Evolutionary conservation across 2,888 invertebrate genomes (phyloP), one percentile per base, ranked within the genome.

Genomic region (Dexiosoma caninum): DNA sequence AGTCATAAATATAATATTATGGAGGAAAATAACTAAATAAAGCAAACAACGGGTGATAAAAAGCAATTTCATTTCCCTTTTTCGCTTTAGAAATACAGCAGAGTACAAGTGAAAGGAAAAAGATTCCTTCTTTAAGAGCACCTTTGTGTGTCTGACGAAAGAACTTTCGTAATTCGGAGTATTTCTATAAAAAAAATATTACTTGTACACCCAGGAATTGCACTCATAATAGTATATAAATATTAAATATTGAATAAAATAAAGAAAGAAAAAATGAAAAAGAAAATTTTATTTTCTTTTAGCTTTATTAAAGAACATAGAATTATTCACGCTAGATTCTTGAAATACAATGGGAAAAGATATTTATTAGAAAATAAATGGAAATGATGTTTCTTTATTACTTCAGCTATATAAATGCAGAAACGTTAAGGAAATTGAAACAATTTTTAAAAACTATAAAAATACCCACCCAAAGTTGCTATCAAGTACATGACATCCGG

Each of bases 141-240:
- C 57, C 44, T 46, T 57, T 35, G 27, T 23, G 14, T 21, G 14
- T 8, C 14, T 10, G 19, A 8, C 30, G 30, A 27, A 44, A 7
- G 9, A 21, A n/a, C n/a, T 21, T 14, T 10, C 2, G 0, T 9
- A 10, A 23, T 42, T n/a, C 21, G n/a, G 35, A 9, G 10, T 14
- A 44, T 51, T 44, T 49, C 19, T 30, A 14, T 7, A 60, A 51
- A 0, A 21, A 12, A 30, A 60, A 59, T 40, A 16, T 49, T 30
- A 60, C 30, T 71, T 23, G 16, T 16, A 16, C 51, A 32, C 51
- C 32, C 16, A 64, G 55, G 62, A 46, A 62, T 64, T 72, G 32
- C 21, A 32, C 12, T 6, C 27, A 19, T 9, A 55, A 55, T 55
- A 49, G 12, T 53, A 32, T 53, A 53, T 14, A 71, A 51, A 51